Conservation (phyloP, 2,888 invertebrate species). For the Pecten maximus region DNA sequence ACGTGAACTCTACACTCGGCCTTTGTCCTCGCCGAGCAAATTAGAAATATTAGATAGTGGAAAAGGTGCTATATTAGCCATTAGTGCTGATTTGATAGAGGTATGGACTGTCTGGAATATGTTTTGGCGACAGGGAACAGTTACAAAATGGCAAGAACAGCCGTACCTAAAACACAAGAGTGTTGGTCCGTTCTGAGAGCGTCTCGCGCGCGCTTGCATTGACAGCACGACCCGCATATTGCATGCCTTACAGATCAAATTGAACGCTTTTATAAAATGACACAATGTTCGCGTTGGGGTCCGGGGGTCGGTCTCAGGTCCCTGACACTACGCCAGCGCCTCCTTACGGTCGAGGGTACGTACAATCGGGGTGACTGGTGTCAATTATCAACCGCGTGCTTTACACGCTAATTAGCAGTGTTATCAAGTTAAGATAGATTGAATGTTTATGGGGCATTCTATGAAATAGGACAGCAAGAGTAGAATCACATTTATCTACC, state of each 20-base stretch:
- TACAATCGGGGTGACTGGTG: not conserved
- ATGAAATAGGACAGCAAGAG: not conserved
- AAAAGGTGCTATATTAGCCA: not conserved
- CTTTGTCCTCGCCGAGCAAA: not conserved
- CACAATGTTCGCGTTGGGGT: not conserved
- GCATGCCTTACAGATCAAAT: not conserved
- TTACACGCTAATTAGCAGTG: conserved; percentile 34
- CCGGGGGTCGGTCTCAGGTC: not conserved
- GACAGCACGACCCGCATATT: not conserved
- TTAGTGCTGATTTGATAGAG: not conserved
- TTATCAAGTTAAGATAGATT: conserved; percentile 35
- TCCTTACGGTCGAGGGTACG: conserved; percentile 3
- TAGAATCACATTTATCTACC: not conserved
- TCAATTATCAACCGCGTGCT: not conserved
- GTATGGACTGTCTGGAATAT: not conserved
- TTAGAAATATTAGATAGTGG: not conserved
- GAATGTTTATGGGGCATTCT: conserved; percentile 38
- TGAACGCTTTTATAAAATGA: conserved; percentile 7
- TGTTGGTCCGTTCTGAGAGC: not conserved
- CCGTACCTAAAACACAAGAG: not conserved
- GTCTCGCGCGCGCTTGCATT: not conserved
- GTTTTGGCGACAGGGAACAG: not conserved
- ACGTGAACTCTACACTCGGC: not conserved
- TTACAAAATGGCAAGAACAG: not conserved
- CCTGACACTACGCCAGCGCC: conserved; percentile 2